A percentile compares a stretch with the other conserved stretches of the same genome.
These are phyloP conservation scores for Antedon mediterranea DNA, from an alignment of 53 echinoderm and acorn worm species.

Conservation along the genomic window DNA sequence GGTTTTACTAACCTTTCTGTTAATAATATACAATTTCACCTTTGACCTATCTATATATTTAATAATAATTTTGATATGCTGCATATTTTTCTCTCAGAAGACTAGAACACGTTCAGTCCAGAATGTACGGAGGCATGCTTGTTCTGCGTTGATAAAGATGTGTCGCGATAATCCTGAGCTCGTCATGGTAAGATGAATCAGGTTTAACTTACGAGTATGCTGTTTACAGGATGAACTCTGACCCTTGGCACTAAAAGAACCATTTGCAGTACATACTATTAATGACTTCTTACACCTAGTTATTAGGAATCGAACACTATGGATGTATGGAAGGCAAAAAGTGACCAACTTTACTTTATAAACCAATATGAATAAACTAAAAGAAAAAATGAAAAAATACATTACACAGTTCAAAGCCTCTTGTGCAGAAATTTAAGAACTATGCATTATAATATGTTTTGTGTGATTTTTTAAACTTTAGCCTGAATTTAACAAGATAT, in stretches of 20 bases:
- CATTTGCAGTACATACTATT: too few relatives aligned
- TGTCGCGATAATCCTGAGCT: constrained; percentile 77
- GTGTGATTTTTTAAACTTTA: constrained; percentile 7
- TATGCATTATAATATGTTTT: not conserved
- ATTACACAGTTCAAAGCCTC: too few relatives aligned
- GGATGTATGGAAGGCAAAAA: too few relatives aligned
- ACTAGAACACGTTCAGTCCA: constrained; percentile 99
- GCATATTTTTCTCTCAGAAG: constrained; percentile 75
- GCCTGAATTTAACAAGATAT: constrained; percentile 82
- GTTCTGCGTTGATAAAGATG: constrained; percentile 80
- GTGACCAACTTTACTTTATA: too few relatives aligned
- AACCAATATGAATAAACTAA: too few relatives aligned
- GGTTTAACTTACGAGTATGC: not conserved
- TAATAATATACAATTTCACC: too few relatives aligned
- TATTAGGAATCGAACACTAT: too few relatives aligned
- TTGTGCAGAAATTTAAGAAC: too few relatives aligned
- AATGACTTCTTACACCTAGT: too few relatives aligned
- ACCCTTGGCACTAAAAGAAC: too few relatives aligned
- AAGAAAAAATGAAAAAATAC: too few relatives aligned
- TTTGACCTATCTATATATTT: not conserved
- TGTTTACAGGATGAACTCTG: not conserved
- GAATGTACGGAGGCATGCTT: constrained; percentile 89
- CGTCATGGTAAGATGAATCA: constrained; percentile 66
- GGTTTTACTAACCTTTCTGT: too few relatives aligned
- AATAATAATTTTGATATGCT: not conserved